These are phyloP conservation scores for Odontomyia ornata DNA, from an alignment of 2,888 invertebrate species.

Conservation along the genomic window DNA sequence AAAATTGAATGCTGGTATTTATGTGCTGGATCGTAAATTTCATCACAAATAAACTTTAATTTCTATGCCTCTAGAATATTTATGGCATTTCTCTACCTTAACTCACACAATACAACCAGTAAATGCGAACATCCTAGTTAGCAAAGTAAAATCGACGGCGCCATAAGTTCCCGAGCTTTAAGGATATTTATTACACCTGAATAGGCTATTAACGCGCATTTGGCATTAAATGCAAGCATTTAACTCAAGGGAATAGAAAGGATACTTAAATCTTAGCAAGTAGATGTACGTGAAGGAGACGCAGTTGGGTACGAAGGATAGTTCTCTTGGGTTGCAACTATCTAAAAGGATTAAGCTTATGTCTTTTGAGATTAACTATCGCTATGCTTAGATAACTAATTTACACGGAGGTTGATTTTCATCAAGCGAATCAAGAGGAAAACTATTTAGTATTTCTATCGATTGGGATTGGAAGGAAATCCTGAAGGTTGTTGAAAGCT, in stretches of 20 bases:
- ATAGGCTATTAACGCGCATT: conserved; percentile 46
- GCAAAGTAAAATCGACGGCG: conserved; percentile 50
- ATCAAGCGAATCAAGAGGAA: too few relatives aligned
- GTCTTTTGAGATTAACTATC: too few relatives aligned
- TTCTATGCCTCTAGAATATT: conserved; percentile 14
- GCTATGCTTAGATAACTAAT: too few relatives aligned
- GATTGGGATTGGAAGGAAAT: too few relatives aligned
- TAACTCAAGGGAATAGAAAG: not conserved
- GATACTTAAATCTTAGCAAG: not conserved
- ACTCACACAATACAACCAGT: too few relatives aligned
- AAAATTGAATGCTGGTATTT: conserved; percentile 20
- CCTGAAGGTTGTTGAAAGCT: too few relatives aligned
- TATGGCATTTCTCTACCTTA: conserved; percentile 52
- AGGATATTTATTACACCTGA: conserved; percentile 46
- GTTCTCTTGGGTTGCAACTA: too few relatives aligned
- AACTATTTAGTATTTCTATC: too few relatives aligned
- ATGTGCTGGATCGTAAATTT: conserved; percentile 31
- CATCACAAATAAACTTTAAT: conserved; percentile 34
- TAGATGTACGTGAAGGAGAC: not conserved
- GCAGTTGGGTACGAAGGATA: too few relatives aligned
- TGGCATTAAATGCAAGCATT: conserved; percentile 41
- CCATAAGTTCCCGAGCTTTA: conserved; percentile 56
- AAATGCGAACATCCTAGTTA: conserved; percentile 55
- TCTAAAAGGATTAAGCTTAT: too few relatives aligned
- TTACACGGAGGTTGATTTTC: too few relatives aligned